phyloP scores from a whole-genome alignment of 2,888 invertebrate genomes.

The Acanthosoma haemorrhoidale region DNA sequence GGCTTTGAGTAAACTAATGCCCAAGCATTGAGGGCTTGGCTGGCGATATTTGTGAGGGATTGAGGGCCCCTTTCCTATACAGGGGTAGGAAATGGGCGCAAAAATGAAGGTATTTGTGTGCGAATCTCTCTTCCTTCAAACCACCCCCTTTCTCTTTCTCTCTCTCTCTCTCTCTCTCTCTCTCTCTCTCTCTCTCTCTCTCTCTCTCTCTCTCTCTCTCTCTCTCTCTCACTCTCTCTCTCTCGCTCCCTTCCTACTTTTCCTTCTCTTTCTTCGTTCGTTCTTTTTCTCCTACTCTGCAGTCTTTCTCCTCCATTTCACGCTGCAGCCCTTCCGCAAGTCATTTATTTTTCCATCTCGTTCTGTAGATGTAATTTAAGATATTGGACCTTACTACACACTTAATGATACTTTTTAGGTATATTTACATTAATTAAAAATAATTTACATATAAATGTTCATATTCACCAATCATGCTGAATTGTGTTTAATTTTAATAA shows the following conservation, averaged over 20 bases:
- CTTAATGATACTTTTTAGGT: too few relatives aligned
- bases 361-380: too few relatives aligned
- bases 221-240: conserved; percentile 9
- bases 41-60: conserved; percentile 18
- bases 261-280: not conserved
- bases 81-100: conserved; percentile 22
- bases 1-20: conserved; percentile 25
- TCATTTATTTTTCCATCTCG: not conserved
- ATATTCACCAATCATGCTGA: too few relatives aligned
- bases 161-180: not conserved
- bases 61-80: conserved; percentile 1
- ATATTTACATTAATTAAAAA: too few relatives aligned
- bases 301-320: too few relatives aligned
- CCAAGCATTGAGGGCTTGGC: not conserved
- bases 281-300: not conserved
- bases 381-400: too few relatives aligned
- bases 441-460: too few relatives aligned
- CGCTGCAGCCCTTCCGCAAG: not conserved
- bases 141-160: not conserved
- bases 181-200: conserved; percentile 50
- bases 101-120: conserved; percentile 29
- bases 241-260: too few relatives aligned
- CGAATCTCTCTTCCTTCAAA: not conserved
- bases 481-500: too few relatives aligned
- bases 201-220: conserved; percentile 29